Conservation (phyloP, 64 coral and sea anemone genomes). For the Acropora tenuis region DNA sequence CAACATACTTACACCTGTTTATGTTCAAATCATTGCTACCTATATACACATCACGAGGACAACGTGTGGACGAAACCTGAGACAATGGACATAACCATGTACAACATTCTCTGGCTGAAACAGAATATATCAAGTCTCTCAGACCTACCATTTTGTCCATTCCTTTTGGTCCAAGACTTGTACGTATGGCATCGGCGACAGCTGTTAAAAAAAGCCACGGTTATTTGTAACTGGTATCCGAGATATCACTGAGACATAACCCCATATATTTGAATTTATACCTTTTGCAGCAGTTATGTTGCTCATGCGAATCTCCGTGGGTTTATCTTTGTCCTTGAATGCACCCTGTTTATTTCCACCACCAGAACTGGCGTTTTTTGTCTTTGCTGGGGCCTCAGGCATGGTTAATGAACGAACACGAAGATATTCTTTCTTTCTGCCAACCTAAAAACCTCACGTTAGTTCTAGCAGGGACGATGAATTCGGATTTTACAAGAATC, state of each 20-base stretch:
- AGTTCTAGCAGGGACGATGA: background rate
- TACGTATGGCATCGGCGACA: slow-evolving; percentile 93
- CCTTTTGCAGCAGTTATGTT: slow-evolving; percentile 99
- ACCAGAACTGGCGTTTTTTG: slow-evolving; percentile 27
- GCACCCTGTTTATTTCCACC: slow-evolving; percentile 63
- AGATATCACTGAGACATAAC: background rate
- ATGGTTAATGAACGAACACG: slow-evolving; percentile 49
- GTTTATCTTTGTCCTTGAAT: slow-evolving; percentile 98
- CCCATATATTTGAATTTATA: background rate
- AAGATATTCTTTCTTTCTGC: background rate
- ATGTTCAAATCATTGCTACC: too few relatives aligned
- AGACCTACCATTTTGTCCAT: slow-evolving; percentile 98
- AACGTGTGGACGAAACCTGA: too few relatives aligned
- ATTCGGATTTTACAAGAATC: slow-evolving; percentile 9
- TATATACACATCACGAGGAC: too few relatives aligned
- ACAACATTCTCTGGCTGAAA: too few relatives aligned
- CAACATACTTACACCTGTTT: too few relatives aligned
- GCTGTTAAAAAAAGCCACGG: slow-evolving; percentile 49
- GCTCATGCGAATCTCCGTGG: slow-evolving; percentile 95
- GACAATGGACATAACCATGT: too few relatives aligned
- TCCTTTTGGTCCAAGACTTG: slow-evolving; percentile 99
- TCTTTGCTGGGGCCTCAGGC: slow-evolving; percentile 69
- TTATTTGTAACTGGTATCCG: background rate
- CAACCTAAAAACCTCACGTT: background rate
- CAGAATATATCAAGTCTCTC: too few relatives aligned